Evolutionary conservation across 2,888 invertebrate genomes (phyloP).

Genomic region (Chromoteleia sp.): DNA sequence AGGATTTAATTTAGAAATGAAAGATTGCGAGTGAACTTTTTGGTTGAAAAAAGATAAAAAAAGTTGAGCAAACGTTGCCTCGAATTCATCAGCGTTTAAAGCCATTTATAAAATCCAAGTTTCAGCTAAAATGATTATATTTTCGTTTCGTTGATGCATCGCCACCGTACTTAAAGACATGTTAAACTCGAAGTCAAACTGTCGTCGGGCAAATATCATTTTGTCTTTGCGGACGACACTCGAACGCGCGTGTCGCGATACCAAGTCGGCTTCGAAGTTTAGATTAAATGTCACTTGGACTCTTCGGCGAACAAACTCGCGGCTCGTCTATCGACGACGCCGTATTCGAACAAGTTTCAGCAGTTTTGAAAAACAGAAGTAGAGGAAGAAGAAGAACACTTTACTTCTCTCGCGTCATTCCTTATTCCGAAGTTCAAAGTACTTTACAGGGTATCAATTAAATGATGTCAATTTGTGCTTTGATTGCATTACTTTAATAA

Average conservation of each 20-base stretch:
- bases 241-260: slow-evolving; percentile 52
- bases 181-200: slow-evolving; percentile 57
- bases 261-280: slow-evolving; percentile 56
- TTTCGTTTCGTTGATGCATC: slow-evolving; percentile 40
- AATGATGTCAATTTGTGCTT: slow-evolving; percentile 63
- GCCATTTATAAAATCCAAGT: slow-evolving; percentile 1
- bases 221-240: slow-evolving; percentile 53
- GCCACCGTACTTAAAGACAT: slow-evolving; percentile 40
- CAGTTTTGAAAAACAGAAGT: slow-evolving; percentile 57
- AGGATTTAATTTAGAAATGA: no score
- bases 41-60: no score
- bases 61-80: no score
- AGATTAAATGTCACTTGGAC: slow-evolving; percentile 65
- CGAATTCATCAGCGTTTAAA: slow-evolving; percentile 10
- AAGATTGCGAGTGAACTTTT: no score
- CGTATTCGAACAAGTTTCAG: slow-evolving; percentile 60
- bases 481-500: slow-evolving; percentile 55
- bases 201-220: slow-evolving; percentile 61
- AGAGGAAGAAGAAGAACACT: slow-evolving; percentile 59
- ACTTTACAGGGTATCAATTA: slow-evolving; percentile 63
- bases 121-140: slow-evolving; percentile 23
- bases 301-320: slow-evolving; percentile 51
- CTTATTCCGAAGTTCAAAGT: slow-evolving; percentile 58
- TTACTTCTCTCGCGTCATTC: slow-evolving; percentile 48
- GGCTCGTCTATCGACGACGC: slow-evolving; percentile 47